phyloP scores from a whole-genome alignment of 2,113 vertebrate genomes.

The Psephotus haematonotus region DNA sequence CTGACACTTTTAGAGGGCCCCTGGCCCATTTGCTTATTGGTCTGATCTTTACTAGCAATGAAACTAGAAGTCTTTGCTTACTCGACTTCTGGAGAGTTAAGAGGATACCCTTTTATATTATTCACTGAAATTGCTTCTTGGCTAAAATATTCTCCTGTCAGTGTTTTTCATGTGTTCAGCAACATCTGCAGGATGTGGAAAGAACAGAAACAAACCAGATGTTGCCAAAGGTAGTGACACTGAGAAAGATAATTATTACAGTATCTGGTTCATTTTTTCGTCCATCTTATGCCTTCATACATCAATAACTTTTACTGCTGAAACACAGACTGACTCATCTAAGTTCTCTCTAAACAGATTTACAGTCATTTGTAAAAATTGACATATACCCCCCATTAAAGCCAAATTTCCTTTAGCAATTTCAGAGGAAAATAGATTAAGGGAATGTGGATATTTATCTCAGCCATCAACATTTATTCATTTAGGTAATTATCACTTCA shows the following conservation, averaged over 20 bases:
- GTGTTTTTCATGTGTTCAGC: constrained; percentile 72
- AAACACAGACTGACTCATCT: constrained; percentile 49
- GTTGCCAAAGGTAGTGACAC: constrained; percentile 79
- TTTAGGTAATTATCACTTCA: constrained; percentile 84
- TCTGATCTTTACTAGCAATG: constrained; percentile 76
- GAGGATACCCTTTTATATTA: constrained; percentile 75
- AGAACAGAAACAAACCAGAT: constrained; percentile 81
- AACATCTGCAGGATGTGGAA: constrained; percentile 83
- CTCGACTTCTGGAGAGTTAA: constrained; percentile 73
- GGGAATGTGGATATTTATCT: constrained; percentile 77
- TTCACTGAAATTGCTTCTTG: constrained; percentile 71
- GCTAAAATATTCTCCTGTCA: constrained; percentile 74
- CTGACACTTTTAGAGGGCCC: constrained; percentile 75
- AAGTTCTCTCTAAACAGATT: constrained; percentile 72
- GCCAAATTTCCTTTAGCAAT: constrained; percentile 81
- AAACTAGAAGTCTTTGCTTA: constrained; percentile 73
- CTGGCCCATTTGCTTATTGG: constrained; percentile 73
- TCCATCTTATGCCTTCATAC: constrained; percentile 65
- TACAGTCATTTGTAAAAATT: constrained; percentile 71
- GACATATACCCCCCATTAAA: constrained; percentile 77
- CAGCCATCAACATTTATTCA: constrained; percentile 81
- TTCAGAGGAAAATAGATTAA: constrained; percentile 78
- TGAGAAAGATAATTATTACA: constrained; percentile 75
- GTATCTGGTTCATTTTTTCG: constrained; percentile 37
- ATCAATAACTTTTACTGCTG: constrained; percentile 69